Base-by-base conservation (phyloP, 2,797 vertebrate species). In the Lithobates pipiens region DNA sequence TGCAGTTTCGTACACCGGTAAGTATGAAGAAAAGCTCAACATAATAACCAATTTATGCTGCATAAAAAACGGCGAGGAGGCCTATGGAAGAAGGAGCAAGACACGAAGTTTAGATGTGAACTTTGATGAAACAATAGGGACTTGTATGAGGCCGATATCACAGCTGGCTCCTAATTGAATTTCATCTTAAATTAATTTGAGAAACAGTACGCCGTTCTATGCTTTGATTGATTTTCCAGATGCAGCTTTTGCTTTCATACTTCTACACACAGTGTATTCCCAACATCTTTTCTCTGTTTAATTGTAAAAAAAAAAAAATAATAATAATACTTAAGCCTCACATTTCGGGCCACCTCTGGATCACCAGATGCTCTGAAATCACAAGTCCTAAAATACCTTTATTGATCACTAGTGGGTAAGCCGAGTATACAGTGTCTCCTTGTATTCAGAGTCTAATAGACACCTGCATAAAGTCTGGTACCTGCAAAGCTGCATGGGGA, bases 81-180 rank as follows among this genome's bases (percentile, higher is more conserved):
- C 65, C 27, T 21, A 39, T 27, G 67, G 25, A 69, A 23, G 39
- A 42, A 5, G 63, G 27, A 15, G 10, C 3, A 44, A 42, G 63
- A 57, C 18, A 15, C 3, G 3, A 10, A 39, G 82, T 54, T 68
- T 63, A 69, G 63, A 83, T 70, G 42, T 71, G 76, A 84, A 78
- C 44, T 39, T 44, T 44, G n/a, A 72, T n/a, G 42, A 67, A 67
- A 85, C 76, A 79, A 85, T 74, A 76, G 42, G 27, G 32, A 42
- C 83, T 79, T 85, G 83, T 79, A 50, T 44, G 50, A 1, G 78
- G 29, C 63, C 46, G 54, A 57, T 79, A 46, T 79, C 76, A 74
- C 83, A 85, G 83, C 76, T 79, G 83, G 76, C 18, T 67, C 57
- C 70, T 65, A 79, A 85, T 79, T 85, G 25, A 79, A 69, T 85